Conservation (phyloP, 23 tunicate species). For the Styela plicata region DNA sequence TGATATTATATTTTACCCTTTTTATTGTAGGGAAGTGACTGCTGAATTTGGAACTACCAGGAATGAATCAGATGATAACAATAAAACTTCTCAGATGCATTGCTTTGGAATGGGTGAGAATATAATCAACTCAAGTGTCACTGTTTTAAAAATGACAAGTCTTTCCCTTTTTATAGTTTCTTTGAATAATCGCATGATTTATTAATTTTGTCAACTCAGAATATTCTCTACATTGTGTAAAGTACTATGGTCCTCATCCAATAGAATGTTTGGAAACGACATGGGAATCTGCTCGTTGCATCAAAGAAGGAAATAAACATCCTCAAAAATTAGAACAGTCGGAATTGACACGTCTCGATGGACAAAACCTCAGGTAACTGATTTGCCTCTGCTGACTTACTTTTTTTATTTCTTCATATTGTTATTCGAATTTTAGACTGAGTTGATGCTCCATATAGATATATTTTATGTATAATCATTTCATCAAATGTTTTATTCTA, state of each 20-base stretch:
- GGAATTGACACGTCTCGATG: neutral
- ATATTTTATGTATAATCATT: neutral
- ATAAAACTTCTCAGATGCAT: slow-evolving; percentile 1
- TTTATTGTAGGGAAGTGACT: neutral
- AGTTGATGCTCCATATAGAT: no score
- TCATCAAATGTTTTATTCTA: neutral
- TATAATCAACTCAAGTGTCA: neutral
- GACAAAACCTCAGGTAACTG: slow-evolving; percentile 5
- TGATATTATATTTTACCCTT: no score
- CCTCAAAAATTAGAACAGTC: neutral
- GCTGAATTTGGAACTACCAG: neutral
- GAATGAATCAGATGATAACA: neutral
- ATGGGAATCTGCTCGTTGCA: slow-evolving; percentile 12
- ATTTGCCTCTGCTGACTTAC: no score
- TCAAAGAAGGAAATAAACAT: slow-evolving; percentile 7
- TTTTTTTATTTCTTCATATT: no score
- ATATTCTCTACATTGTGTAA: slow-evolving; percentile 3
- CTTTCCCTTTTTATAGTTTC: neutral
- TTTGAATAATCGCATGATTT: no score
- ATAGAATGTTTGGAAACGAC: slow-evolving; percentile 16
- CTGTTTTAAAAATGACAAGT: neutral
- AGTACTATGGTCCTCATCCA: slow-evolving; percentile 27
- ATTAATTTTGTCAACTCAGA: neutral
- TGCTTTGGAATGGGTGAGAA: slow-evolving; percentile 38
- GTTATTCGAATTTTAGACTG: no score